These are phyloP conservation scores for Trypoxylus dichotomus DNA, from an alignment of 1,140 invertebrate species.

Conservation along the genomic window DNA sequence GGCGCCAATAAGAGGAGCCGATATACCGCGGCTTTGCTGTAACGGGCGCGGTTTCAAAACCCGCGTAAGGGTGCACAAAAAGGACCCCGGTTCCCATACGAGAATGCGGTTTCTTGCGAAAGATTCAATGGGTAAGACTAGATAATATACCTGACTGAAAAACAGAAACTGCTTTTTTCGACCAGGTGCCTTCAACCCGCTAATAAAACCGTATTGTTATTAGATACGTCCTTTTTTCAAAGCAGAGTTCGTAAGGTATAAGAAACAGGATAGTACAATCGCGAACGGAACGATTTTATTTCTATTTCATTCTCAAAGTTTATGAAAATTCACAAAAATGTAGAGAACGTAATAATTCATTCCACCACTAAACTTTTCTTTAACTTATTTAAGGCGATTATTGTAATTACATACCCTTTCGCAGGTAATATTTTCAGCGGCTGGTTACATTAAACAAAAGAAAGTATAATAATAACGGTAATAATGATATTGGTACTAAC, in stretches of 20 bases:
- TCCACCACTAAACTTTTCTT: too few relatives aligned
- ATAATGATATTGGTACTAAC: too few relatives aligned
- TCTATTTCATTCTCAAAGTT: too few relatives aligned
- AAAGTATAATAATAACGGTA: too few relatives aligned
- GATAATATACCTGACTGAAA: conserved; percentile 18
- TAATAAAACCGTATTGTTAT: conserved; percentile 21
- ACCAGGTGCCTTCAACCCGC: conserved; percentile 13
- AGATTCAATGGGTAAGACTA: conserved; percentile 21
- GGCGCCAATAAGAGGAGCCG: conserved; percentile 22
- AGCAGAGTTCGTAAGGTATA: background rate
- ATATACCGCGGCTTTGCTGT: conserved; percentile 18
- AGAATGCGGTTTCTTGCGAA: conserved; percentile 20
- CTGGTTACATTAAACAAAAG: too few relatives aligned
- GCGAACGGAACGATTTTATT: background rate
- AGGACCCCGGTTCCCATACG: conserved; percentile 19
- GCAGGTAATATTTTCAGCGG: too few relatives aligned
- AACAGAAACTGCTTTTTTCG: conserved; percentile 23
- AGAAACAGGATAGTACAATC: background rate
- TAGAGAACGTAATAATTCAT: too few relatives aligned
- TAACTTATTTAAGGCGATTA: too few relatives aligned
- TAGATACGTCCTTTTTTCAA: background rate
- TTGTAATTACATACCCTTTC: too few relatives aligned
- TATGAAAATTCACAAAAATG: too few relatives aligned
- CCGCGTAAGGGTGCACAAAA: conserved; percentile 20
- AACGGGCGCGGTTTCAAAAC: conserved; percentile 9